These are phyloP conservation scores for Psittacula echo DNA, from an alignment of 2,797 vertebrate genomes.

Conservation along the genomic window DNA sequence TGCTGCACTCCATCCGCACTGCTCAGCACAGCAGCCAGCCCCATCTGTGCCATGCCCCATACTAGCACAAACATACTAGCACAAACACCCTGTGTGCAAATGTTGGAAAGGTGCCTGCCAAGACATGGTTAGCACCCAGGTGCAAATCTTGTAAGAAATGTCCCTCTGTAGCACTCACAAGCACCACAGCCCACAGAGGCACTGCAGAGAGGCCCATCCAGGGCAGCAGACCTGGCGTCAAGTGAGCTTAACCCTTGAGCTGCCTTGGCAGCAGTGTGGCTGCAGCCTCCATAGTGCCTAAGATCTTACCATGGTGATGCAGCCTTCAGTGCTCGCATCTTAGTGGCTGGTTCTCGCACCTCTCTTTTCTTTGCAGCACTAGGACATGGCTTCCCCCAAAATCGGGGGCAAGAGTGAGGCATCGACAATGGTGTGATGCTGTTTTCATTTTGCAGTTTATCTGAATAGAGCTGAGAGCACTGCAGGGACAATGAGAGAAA, in stretches of 20 bases:
- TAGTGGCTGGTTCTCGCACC: fast-evolving
- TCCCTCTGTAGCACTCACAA: fast-evolving
- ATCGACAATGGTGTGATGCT: not conserved
- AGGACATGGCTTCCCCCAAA: not conserved
- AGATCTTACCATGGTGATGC: fast-evolving
- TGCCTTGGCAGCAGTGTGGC: not conserved
- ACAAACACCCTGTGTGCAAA: not conserved
- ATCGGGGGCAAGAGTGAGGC: not conserved
- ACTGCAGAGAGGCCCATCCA: fast-evolving
- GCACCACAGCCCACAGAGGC: fast-evolving
- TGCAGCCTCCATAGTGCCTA: not conserved
- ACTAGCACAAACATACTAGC: fast-evolving
- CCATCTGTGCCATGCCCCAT: not conserved
- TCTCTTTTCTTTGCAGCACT: not conserved
- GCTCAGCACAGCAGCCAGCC: not conserved
- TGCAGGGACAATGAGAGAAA: not conserved
- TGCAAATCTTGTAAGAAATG: not conserved
- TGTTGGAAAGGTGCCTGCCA: not conserved
- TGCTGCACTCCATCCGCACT: fast-evolving
- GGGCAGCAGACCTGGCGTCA: not conserved
- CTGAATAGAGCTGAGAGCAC: constrained; percentile 17
- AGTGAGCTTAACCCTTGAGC: fast-evolving
- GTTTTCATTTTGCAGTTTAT: constrained; percentile 54
- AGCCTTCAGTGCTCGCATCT: fast-evolving
- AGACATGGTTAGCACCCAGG: not conserved